Evolutionary conservation across 2,797 vertebrate species (phyloP).

Genomic region (Sebastes paucispinis): DNA sequence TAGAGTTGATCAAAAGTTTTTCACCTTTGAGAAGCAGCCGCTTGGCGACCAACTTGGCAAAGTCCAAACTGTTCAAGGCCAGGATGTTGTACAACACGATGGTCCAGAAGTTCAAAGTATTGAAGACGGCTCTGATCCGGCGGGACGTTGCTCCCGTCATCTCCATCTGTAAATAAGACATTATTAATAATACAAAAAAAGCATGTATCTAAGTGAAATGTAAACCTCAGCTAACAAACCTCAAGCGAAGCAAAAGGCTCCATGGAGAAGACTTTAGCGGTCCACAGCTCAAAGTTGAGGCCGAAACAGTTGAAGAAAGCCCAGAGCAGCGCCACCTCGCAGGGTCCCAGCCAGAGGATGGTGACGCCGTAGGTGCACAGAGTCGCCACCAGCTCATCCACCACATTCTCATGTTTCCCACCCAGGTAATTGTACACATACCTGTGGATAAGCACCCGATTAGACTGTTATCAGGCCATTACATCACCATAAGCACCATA

Average conservation of each 20-base stretch:
- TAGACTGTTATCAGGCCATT: no score
- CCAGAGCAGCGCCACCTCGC: constrained; percentile 90
- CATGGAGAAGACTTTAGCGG: constrained; percentile 87
- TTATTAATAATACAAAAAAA: not conserved
- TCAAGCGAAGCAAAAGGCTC: constrained; percentile 87
- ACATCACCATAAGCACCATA: no score
- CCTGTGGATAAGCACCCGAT: constrained; percentile 68
- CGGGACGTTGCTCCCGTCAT: constrained; percentile 90
- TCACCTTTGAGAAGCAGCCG: constrained; percentile 90
- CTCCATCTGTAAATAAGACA: constrained; percentile 73
- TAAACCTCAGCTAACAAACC: constrained; percentile 75
- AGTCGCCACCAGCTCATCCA: constrained; percentile 90
- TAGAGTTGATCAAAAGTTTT: not conserved
- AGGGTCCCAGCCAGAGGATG: constrained; percentile 94
- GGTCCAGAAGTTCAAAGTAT: constrained; percentile 93
- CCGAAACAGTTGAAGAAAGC: constrained; percentile 94
- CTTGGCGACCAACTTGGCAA: constrained; percentile 88
- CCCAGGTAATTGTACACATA: constrained; percentile 94
- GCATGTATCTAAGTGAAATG: not conserved
- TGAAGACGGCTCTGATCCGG: constrained; percentile 88
- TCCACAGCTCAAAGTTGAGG: constrained; percentile 97
- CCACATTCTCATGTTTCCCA: constrained; percentile 85
- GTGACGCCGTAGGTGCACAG: constrained; percentile 88
- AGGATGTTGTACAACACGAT: constrained; percentile 94
- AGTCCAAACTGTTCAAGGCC: constrained; percentile 93